Conservation (phyloP, 2,797 vertebrate genomes). For the Intellagama lesueurii region DNA sequence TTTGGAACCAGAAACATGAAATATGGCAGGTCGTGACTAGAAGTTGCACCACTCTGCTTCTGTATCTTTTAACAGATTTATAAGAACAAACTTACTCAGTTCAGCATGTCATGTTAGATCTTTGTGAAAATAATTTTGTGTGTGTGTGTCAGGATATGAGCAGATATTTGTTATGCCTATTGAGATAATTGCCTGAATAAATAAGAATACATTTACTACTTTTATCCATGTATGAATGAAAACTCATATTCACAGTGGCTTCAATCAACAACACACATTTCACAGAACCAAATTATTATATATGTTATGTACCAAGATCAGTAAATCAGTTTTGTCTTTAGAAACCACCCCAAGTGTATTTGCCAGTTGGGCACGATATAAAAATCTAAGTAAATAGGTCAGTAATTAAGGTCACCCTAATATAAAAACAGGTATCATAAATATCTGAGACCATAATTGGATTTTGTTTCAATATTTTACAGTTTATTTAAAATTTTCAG, state of each 20-base stretch:
- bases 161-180: not conserved
- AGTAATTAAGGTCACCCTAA: not conserved
- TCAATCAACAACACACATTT: not conserved
- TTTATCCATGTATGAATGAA: not conserved
- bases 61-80: not conserved
- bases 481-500: constrained; percentile 10
- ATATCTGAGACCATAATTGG: not conserved
- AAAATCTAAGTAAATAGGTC: not conserved
- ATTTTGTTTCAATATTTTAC: not conserved
- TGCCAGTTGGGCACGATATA: not conserved
- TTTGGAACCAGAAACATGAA: not conserved
- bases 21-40: not conserved
- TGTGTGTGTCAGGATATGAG: not conserved
- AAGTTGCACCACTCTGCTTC: not conserved
- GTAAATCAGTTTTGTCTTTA: not conserved
- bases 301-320: not conserved
- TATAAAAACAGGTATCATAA: not conserved
- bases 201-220: not conserved
- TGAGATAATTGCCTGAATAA: not conserved
- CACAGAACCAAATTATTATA: not conserved
- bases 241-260: not conserved
- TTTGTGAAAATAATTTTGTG: not conserved
- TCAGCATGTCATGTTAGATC: not conserved
- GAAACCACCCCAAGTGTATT: not conserved
- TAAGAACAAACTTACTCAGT: not conserved